Evolutionary conservation across 2,797 vertebrate species (phyloP), one percentile per base, ranked within the genome.

Genomic region (Galago senegalensis): DNA sequence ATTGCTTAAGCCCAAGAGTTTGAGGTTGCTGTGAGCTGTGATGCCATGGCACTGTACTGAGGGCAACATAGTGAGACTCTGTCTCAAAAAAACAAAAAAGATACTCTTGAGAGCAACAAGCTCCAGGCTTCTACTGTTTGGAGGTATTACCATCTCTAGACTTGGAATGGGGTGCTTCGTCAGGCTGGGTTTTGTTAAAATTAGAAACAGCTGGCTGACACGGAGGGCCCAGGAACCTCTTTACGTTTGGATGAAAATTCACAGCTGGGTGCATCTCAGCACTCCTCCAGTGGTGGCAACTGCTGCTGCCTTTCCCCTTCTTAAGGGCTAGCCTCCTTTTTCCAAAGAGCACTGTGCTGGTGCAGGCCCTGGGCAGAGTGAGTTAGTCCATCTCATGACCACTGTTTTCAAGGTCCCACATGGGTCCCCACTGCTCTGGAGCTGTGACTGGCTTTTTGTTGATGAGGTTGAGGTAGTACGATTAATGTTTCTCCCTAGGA

Each of bases 321-420:
- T 46, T 60, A 27, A 23, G 61, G 69, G 70, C 79, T 60, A 34
- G 72, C 94, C 90, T 89, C 80, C 73, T 65, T 94, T 80, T 61
- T 43, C 75, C 75, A 43, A 20, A 79, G 84, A 43, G 46, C 16
- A 8, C 60, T 7, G 3, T 21, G n/a, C 53, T 5, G 76, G 75
- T 0, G 0, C 23, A 5, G 37, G 43, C 56, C 82, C 76, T 29
- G 77, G 85, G 82, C 53, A 53, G 21, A 61, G 27, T 21, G 70
- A 67, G 79, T 72, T 63, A 3, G 20, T 37, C 65, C 6, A 0
- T 56, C 84, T 63, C 34, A 27, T 83, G 87, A 58, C 83, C 79
- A 27, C 29, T 1, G 2, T 46, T 58, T 31, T 63, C 81, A 25
- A 61, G 72, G 67, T 29, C 60, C 67, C 13, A 5, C 2, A 0